Conservation (phyloP, 1,140 invertebrate species). For the Reticulitermes speratus region DNA sequence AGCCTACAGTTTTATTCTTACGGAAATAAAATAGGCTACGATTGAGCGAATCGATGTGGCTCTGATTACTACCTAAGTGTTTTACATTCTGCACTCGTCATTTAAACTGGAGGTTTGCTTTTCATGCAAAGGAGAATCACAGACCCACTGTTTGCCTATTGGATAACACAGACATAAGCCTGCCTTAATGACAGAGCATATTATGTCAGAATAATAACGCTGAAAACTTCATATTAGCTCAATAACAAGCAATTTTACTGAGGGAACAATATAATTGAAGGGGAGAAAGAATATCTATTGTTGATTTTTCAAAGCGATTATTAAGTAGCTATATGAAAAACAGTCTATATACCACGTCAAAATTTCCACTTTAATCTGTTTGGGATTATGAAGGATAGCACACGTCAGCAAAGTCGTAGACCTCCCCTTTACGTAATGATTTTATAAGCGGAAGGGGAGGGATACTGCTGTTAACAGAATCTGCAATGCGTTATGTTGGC, state of each 20-base stretch:
- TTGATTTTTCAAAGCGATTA: conserved; percentile 1
- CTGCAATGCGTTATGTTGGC: conserved; percentile 1
- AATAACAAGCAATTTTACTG: not conserved
- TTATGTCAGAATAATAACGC: not conserved
- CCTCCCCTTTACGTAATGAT: not conserved
- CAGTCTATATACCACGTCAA: conserved; percentile 2
- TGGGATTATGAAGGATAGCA: conserved; percentile 5
- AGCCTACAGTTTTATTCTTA: no score
- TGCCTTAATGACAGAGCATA: not conserved
- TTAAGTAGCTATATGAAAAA: conserved; percentile 9
- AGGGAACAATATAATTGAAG: conserved; percentile 1
- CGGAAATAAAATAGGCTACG: no score
- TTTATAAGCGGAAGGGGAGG: not conserved
- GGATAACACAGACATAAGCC: not conserved
- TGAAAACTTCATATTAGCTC: not conserved
- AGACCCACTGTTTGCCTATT: not conserved
- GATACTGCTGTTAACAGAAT: not conserved
- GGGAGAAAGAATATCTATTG: not conserved
- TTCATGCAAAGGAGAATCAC: not conserved
- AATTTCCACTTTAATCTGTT: conserved; percentile 13
- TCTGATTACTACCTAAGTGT: no score
- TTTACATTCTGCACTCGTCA: no score
- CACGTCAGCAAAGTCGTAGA: not conserved
- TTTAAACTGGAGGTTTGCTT: not conserved
- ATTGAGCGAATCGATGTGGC: no score